A percentile compares a stretch with the other conserved stretches of the same genome.
phyloP scores from a whole-genome alignment of 2,797 vertebrate genomes.

The Urophycis tenuis region DNA sequence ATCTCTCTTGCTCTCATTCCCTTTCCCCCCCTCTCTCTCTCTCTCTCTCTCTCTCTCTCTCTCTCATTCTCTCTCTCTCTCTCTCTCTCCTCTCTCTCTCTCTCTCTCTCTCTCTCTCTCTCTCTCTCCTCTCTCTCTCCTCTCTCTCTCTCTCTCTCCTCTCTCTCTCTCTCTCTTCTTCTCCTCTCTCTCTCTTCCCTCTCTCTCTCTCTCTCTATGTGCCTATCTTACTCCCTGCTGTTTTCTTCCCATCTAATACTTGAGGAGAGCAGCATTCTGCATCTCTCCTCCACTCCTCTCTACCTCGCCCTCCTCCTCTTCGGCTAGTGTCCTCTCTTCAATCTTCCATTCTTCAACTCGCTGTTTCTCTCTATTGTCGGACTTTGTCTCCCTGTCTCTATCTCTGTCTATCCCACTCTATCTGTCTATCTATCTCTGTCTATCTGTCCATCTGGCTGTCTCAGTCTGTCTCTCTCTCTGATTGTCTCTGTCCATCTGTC shows the following conservation, averaged over 20 bases:
- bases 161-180: too few relatives aligned
- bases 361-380: too few relatives aligned
- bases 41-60: too few relatives aligned
- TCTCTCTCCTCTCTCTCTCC: background rate
- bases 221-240: background rate
- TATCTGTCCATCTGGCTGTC: background rate
- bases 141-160: background rate
- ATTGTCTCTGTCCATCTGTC: too few relatives aligned
- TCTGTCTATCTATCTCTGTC: background rate
- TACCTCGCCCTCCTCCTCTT: too few relatives aligned
- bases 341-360: background rate
- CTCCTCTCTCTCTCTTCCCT: slow-evolving; percentile 10
- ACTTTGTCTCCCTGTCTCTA: too few relatives aligned
- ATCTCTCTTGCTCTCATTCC: too few relatives aligned
- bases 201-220: slow-evolving; percentile 19
- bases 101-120: slow-evolving; percentile 22
- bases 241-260: background rate
- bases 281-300: too few relatives aligned
- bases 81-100: slow-evolving; percentile 22
- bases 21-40: background rate
- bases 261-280: too few relatives aligned
- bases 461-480: too few relatives aligned
- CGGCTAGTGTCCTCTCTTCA: background rate
- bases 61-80: background rate
- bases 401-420: too few relatives aligned